A percentile compares a stretch with the other conserved stretches of the same genome.
Conservation (phyloP, 2,797 vertebrate genomes). For the Pampus argenteus region DNA sequence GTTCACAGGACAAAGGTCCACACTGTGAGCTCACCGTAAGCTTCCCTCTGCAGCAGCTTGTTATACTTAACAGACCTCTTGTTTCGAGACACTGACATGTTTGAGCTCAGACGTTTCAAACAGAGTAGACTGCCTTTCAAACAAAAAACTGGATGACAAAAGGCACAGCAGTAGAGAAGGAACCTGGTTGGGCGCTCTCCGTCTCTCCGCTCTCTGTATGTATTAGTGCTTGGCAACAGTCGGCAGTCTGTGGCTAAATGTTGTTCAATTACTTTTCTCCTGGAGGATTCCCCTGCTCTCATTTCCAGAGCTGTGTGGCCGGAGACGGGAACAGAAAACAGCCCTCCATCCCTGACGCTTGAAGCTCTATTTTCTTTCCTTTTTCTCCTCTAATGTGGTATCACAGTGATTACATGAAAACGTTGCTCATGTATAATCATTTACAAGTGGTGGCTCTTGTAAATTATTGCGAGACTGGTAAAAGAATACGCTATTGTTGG, state of each 20-base stretch:
- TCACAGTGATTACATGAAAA: constrained; percentile 8
- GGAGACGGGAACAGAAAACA: constrained; percentile 43
- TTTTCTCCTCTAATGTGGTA: constrained; percentile 29
- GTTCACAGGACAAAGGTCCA: constrained; percentile 28
- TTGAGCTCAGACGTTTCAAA: constrained; percentile 60
- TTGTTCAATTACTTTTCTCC: constrained; percentile 60
- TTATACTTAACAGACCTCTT: constrained; percentile 54
- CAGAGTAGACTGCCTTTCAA: constrained; percentile 76
- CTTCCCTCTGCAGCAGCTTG: constrained; percentile 32
- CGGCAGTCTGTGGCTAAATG: constrained; percentile 36
- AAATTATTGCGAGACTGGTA: not conserved
- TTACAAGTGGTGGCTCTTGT: not conserved
- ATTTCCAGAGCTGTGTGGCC: constrained; percentile 50
- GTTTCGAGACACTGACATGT: constrained; percentile 51
- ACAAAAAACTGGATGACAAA: constrained; percentile 75
- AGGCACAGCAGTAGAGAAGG: constrained; percentile 49
- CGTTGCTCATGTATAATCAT: not conserved
- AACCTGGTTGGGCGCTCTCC: constrained; percentile 36
- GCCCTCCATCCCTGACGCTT: constrained; percentile 10
- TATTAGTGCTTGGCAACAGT: constrained; percentile 61
- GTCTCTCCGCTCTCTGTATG: constrained; percentile 23
- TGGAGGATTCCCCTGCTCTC: constrained; percentile 55
- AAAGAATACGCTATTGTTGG: not conserved
- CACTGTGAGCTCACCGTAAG: not conserved
- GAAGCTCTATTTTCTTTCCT: too few relatives aligned